Evolutionary conservation across 2,113 vertebrate species (phyloP).

Genomic region (Syrmaticus mikado): DNA sequence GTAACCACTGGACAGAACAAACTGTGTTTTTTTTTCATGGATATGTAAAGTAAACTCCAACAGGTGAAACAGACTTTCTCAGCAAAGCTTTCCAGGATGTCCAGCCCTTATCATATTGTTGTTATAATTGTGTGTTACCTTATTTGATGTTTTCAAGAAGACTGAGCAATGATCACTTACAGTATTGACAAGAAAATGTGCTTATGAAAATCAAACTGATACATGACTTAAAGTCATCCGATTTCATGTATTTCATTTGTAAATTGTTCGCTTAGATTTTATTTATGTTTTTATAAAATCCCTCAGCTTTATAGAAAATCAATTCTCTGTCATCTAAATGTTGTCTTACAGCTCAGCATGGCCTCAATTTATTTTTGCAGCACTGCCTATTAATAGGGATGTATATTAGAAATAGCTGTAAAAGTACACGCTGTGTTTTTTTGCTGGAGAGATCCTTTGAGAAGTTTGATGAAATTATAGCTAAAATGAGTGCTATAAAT

Average conservation of each 20-base stretch:
- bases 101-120: not conserved
- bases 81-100: not conserved
- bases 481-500: not conserved
- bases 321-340: slow-evolving; percentile 69
- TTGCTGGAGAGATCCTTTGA: not conserved
- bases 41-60: not conserved
- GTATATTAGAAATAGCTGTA: slow-evolving; percentile 27
- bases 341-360: slow-evolving; percentile 54
- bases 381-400: slow-evolving; percentile 41
- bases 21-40: not conserved
- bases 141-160: slow-evolving; percentile 49
- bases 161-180: slow-evolving; percentile 37
- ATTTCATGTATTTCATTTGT: slow-evolving; percentile 61
- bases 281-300: slow-evolving; percentile 62
- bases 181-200: slow-evolving; percentile 46
- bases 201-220: slow-evolving; percentile 69
- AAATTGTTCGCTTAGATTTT: slow-evolving; percentile 64
- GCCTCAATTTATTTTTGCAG: slow-evolving; percentile 55
- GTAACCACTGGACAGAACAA: accelerated
- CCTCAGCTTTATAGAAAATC: slow-evolving; percentile 66
- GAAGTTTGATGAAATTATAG: slow-evolving; percentile 27
- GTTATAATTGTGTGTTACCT: slow-evolving; percentile 27
- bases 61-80: not conserved
- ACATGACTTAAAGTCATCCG: slow-evolving; percentile 30
- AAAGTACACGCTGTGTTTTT: not conserved